Evolutionary conservation across 2,888 invertebrate genomes (phyloP), one percentile per base, ranked within the genome.

Genomic region (Polietes domitor): DNA sequence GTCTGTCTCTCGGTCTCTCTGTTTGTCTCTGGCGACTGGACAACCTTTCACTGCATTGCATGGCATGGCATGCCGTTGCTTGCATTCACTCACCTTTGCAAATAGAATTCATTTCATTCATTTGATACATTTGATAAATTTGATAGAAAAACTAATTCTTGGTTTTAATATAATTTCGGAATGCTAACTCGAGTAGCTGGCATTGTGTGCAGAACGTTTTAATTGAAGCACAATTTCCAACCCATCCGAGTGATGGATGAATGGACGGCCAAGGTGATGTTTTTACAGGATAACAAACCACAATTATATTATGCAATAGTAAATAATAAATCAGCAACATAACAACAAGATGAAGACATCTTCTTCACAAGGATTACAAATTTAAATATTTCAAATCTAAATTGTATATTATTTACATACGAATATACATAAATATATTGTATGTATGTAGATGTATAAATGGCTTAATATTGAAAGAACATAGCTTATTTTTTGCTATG

Each of bases 281-380:
- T 68, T 61, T 61, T 61, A 15, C 61, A 32, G 61, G n/a, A 61
- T 61, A 61, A 28, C 68, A 68, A 68, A 68, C 68, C 68, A 68
- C 68, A 68, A 68, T 68, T 43, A 17, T 21, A 43, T 68, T 68
- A 61, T 61, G 61, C 61, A 61, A 61, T 61, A 15, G 3, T 61
- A 32, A 61, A 61, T 61, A 61, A 61, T 61, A 26, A 61, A 61
- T 28, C 26, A 26, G n/a, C 61, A n/a, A 32, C 28, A 61, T 4
- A 61, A n/a, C n/a, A 61, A n/a, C 28, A 28, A 61, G 32, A 26
- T 61, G 28, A 9, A 28, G 10, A n/a, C n/a, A n/a, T 61, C 28
- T 24, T 61, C 32, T 61, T n/a, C n/a, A n/a, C n/a, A 61, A 17
- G 28, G 12, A 61, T 61, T 61, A 61, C 28, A 61, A n/a, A 28